phyloP scores from a whole-genome alignment of 2,113 vertebrate species.

The Perccottus glenii region DNA sequence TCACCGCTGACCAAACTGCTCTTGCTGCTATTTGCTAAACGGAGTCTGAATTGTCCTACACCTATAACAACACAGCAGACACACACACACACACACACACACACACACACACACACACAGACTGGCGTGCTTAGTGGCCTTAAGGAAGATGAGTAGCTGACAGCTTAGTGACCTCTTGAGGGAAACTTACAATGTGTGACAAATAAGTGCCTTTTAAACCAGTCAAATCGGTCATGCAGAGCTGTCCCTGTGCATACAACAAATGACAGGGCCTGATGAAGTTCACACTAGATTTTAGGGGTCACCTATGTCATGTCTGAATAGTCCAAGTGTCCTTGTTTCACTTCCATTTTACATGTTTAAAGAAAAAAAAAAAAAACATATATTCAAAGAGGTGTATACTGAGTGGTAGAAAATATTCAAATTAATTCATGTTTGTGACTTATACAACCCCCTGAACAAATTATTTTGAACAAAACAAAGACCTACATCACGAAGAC shows the following conservation, averaged over 20 bases:
- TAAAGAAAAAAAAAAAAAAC: too few species aligned
- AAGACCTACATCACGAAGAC: background rate
- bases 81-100: conserved; percentile 38
- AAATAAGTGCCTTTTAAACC: conserved; percentile 14
- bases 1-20: conserved; percentile 78
- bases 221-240: conserved; percentile 14
- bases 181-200: conserved; percentile 51
- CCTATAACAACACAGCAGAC: conserved; percentile 26
- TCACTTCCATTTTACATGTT: too few species aligned
- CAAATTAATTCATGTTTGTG: too few species aligned
- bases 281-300: conserved; percentile 6
- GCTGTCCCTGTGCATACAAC: conserved; percentile 13
- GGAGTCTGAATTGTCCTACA: conserved; percentile 42
- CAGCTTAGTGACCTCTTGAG: conserved; percentile 67
- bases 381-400: too few species aligned
- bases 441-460: too few species aligned
- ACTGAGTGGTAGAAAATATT: too few species aligned
- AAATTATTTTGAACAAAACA: conserved; percentile 12
- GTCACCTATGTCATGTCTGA: conserved; percentile 7
- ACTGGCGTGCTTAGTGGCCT: conserved; percentile 55
- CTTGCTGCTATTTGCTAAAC: conserved; percentile 65
- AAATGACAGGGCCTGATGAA: conserved; percentile 8
- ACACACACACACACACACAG: conserved; percentile 33
- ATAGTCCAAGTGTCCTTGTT: background rate
- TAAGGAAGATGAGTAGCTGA: conserved; percentile 65